A percentile compares a stretch with the other conserved stretches of the same genome.
phyloP scores from a whole-genome alignment of 1,140 invertebrate genomes.

The Nomia melanderi region DNA sequence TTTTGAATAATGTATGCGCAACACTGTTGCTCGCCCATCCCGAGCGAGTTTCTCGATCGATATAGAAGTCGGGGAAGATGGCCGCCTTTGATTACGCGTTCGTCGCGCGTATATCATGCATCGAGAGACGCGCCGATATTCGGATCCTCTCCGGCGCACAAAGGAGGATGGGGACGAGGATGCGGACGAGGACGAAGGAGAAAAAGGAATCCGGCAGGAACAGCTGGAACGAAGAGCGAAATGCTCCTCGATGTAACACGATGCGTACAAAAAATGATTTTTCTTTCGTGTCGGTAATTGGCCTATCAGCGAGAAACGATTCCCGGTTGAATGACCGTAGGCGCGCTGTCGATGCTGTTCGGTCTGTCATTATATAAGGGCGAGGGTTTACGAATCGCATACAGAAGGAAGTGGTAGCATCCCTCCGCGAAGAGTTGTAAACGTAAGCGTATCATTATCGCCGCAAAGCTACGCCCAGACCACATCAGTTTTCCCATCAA shows the following conservation, averaged over 20 bases:
- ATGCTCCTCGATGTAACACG: neutral
- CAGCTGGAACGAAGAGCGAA: neutral
- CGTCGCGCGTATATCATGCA: neutral
- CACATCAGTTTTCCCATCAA: slow-evolving; percentile 66
- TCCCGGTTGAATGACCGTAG: slow-evolving; percentile 10
- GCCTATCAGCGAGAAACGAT: neutral
- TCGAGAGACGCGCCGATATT: neutral
- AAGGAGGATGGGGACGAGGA: too few species aligned
- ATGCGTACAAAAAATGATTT: neutral
- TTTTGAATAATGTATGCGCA: slow-evolving; percentile 17
- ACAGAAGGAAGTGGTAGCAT: slow-evolving; percentile 48
- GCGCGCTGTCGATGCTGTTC: neutral
- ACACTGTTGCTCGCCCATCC: slow-evolving; percentile 1
- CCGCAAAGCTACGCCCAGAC: slow-evolving; percentile 55
- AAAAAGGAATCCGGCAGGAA: neutral
- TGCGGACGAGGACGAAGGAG: too few species aligned
- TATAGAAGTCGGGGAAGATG: slow-evolving; percentile 16
- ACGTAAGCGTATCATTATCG: slow-evolving; percentile 67
- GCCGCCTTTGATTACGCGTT: slow-evolving; percentile 1
- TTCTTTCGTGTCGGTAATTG: slow-evolving; percentile 21
- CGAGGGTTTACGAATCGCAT: slow-evolving; percentile 47
- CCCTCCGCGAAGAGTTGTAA: slow-evolving; percentile 30
- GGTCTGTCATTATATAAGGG: slow-evolving; percentile 57
- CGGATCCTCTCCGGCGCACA: too few species aligned
- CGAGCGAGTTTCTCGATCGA: slow-evolving; percentile 19